A percentile compares a stretch with the other conserved stretches of the same genome.
phyloP scores from a whole-genome alignment of 1,140 invertebrate genomes.

The Telenomus remus region DNA sequence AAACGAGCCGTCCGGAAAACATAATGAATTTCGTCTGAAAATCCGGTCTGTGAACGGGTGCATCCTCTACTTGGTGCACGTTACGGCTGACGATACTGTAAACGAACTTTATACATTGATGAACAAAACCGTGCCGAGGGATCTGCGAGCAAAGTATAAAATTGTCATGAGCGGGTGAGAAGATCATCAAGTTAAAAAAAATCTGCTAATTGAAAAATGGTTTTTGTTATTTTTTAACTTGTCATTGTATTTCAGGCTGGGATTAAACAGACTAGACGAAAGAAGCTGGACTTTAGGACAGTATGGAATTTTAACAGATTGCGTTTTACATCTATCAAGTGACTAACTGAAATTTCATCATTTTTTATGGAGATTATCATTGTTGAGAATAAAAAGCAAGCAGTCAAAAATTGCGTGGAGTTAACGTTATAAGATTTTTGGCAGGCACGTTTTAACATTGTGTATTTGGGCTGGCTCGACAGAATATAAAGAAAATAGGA shows the following conservation, averaged over 20 bases:
- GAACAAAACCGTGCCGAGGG: conserved; percentile 59
- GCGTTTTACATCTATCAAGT: conserved; percentile 68
- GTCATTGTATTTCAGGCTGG: conserved; percentile 54
- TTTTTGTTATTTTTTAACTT: neutral
- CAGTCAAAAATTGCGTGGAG: too few relatives aligned
- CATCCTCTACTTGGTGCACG: conserved; percentile 65
- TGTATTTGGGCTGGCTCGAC: neutral
- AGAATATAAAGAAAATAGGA: conserved; percentile 25
- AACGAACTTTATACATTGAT: conserved; percentile 65
- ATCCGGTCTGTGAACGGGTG: conserved; percentile 68
- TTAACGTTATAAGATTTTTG: neutral
- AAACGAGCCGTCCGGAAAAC: conserved; percentile 61
- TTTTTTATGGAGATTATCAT: neutral
- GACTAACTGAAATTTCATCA: conserved; percentile 58
- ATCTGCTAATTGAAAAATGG: too few relatives aligned
- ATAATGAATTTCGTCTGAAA: conserved; percentile 67
- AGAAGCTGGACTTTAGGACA: conserved; percentile 56
- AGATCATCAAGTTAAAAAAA: conserved; percentile 2
- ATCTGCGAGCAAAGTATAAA: conserved; percentile 60
- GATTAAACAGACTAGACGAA: conserved; percentile 60
- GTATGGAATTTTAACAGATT: conserved; percentile 65
- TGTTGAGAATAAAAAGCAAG: neutral
- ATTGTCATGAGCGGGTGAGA: conserved; percentile 68
- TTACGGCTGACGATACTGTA: conserved; percentile 65
- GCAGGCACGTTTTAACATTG: neutral